Percentiles rank a stretch among this genome's conserved stretches.
phyloP scores from a whole-genome alignment of 2,113 vertebrate genomes.

The Physeter macrocephalus region DNA sequence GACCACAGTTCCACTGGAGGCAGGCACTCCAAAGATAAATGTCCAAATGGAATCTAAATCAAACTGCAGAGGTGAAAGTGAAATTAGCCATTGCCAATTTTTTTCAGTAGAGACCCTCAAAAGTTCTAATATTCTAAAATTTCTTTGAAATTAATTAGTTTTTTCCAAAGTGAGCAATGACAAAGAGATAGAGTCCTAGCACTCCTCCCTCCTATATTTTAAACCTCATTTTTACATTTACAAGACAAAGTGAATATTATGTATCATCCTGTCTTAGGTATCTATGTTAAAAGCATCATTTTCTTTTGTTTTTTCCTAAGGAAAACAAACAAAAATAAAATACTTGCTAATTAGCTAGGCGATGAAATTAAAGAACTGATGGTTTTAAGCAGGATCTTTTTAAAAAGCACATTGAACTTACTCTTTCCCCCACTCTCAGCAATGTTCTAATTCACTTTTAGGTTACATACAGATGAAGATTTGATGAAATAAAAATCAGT shows the following conservation, averaged over 20 bases:
- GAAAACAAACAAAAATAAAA: constrained; percentile 14
- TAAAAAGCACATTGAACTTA: neutral
- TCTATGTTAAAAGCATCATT: neutral
- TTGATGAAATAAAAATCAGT: neutral
- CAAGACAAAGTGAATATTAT: neutral
- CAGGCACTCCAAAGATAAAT: constrained; percentile 96
- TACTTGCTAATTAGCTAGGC: neutral
- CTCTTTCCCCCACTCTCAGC: neutral
- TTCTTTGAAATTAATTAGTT: neutral
- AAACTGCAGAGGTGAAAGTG: constrained; percentile 82
- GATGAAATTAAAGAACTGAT: neutral
- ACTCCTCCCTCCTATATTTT: neutral
- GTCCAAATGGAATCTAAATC: constrained; percentile 99
- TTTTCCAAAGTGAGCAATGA: neutral
- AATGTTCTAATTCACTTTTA: neutral
- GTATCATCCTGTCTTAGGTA: neutral
- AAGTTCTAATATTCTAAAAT: neutral
- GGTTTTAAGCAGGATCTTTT: neutral
- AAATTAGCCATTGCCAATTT: neutral
- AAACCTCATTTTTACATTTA: neutral
- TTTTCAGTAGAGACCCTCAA: neutral
- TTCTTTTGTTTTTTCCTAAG: neutral
- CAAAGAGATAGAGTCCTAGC: neutral
- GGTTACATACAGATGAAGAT: neutral
- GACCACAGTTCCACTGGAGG: constrained; percentile 91